A percentile compares a stretch with the other conserved stretches of the same genome.
These are phyloP conservation scores for Alauda arvensis DNA, from an alignment of 2,797 vertebrate genomes.

Conservation along the genomic window DNA sequence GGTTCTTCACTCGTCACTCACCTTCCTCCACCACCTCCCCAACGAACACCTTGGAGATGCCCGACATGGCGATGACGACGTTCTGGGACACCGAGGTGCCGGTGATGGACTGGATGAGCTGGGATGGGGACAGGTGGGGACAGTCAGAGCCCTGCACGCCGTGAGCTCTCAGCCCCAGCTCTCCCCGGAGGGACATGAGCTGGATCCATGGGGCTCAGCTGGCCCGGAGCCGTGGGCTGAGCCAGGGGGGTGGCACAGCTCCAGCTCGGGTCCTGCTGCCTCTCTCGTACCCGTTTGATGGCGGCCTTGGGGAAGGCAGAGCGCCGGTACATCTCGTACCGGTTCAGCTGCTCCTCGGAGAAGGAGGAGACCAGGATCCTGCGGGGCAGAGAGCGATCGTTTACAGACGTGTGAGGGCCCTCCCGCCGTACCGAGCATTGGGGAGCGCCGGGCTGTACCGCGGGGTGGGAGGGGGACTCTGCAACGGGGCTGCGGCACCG, in stretches of 20 bases:
- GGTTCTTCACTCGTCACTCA: slow-evolving; percentile 35
- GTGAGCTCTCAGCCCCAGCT: not conserved
- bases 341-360: slow-evolving; percentile 96
- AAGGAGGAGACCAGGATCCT: slow-evolving; percentile 97
- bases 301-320: slow-evolving; percentile 97
- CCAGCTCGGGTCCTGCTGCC: too few species aligned
- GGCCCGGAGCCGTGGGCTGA: fast-evolving
- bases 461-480: fast-evolving
- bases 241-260: not conserved
- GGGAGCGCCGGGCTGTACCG: fast-evolving
- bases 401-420: not conserved
- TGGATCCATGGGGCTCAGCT: fast-evolving
- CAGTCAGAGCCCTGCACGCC: not conserved
- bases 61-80: slow-evolving; percentile 98
- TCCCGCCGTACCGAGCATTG: fast-evolving
- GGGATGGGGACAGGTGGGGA: not conserved
- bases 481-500: not conserved
- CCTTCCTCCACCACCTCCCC: slow-evolving; percentile 91
- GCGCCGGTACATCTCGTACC: slow-evolving; percentile 96
- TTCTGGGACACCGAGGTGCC: slow-evolving; percentile 98
- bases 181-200: not conserved
- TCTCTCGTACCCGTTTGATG: slow-evolving; percentile 85
- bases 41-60: slow-evolving; percentile 93
- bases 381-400: not conserved
- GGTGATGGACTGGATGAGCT: slow-evolving; percentile 97